Base-by-base conservation (phyloP, 2,113 vertebrate genomes). In the Notarius lentiginosus region DNA sequence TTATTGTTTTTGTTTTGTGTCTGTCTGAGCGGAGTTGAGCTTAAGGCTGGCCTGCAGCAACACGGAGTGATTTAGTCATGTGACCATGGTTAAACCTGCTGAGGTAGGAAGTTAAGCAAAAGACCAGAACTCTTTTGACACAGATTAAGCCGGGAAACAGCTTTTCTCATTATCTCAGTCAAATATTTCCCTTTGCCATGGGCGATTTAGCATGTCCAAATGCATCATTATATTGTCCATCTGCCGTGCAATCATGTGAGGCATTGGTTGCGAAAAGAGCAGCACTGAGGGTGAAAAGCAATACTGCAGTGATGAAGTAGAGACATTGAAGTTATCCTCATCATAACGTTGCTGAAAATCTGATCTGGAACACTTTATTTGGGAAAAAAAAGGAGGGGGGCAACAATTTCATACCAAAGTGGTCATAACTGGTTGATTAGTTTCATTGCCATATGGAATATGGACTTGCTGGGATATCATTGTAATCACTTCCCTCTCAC, bases 201-300 rank as follows among this genome's bases (percentile, higher is more conserved):
- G 79, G 55, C 55, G 51, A 34, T 72, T 84, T 17, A 22, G n/a
- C 18, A 27, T 7, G 4, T 84, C 20, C 49, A 56, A 56, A 80
- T 65, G 73, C 79, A 47, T 49, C 34, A 27, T 84, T n/a, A 72
- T 84, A 56, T 84, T 72, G 82, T 20, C 66, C 65, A 84, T 70
- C 53, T 70, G 53, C 82, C 72, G 27, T 84, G 27, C 20, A 55
- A 55, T 72, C 49, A 55, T 83, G 12, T 55, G 27, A 61, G 41
- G 7, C 18, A 76, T 61, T 75, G 53, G 3, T 30, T 30, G 63
- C 27, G 53, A 34, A 53, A 83, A 27, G 20, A 12, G 56, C 34
- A 68, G 56, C 84, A 51, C 14, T 76, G 60, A 17, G 1, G 56
- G 8, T 75, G 56, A 63, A 61, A 85, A n/a, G 22, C 72, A 41